These are phyloP conservation scores for Pseudomyrmex pallidus DNA, from an alignment of 1,140 invertebrate genomes.

Conservation along the genomic window DNA sequence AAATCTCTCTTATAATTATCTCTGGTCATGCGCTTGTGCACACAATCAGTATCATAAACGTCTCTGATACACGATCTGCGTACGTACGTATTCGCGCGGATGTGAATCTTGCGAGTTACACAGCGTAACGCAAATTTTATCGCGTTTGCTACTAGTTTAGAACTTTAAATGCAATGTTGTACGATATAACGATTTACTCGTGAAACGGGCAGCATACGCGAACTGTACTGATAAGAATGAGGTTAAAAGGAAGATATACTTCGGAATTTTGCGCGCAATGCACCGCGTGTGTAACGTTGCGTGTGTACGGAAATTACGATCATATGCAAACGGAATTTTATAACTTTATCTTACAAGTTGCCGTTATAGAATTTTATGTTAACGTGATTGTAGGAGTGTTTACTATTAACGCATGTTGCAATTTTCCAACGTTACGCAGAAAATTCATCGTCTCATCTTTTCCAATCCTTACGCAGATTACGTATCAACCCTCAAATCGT, in stretches of 20 bases:
- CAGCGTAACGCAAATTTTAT: conserved; percentile 39
- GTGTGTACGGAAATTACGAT: not conserved
- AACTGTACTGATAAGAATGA: conserved; percentile 43
- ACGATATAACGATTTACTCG: conserved; percentile 30
- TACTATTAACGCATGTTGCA: too few relatives aligned
- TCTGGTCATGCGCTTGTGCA: not conserved
- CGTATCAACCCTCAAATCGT: too few relatives aligned
- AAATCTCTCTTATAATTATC: conserved; percentile 56
- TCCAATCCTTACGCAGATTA: too few relatives aligned
- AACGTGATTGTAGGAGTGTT: too few relatives aligned
- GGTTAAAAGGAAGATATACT: conserved; percentile 41
- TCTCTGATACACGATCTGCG: conserved; percentile 14
- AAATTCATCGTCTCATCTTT: too few relatives aligned
- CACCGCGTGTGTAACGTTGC: conserved; percentile 5
- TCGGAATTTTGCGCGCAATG: conserved; percentile 22
- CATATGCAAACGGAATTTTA: too few relatives aligned
- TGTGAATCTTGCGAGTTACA: not conserved
- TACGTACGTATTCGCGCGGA: conserved; percentile 1
- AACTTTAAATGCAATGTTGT: conserved; percentile 19
- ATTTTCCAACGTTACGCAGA: too few relatives aligned
- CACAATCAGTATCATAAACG: not conserved
- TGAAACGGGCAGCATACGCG: conserved; percentile 32
- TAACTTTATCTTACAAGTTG: too few relatives aligned
- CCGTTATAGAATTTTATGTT: too few relatives aligned
- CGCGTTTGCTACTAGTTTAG: conserved; percentile 33